Base-by-base conservation (phyloP, 2,797 vertebrate species). In the Botia almorhae region DNA sequence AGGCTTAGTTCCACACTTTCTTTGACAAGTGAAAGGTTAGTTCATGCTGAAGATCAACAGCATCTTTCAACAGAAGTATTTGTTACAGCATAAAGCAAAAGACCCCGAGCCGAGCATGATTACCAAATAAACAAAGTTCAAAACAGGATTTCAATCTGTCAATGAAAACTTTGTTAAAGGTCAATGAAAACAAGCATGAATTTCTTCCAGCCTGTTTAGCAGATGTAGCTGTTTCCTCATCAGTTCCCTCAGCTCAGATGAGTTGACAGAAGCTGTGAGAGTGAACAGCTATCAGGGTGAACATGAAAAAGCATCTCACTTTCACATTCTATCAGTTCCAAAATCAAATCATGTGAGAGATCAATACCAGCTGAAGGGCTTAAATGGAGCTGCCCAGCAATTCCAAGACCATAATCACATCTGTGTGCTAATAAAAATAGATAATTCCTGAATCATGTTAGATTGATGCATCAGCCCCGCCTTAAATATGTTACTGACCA, bases 1-100 rank as follows among this genome's bases (percentile, higher is more conserved):
- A 93, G 91, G 12, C 94, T 98, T 96, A 97, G 96, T 96, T 95
- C 95, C 29, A 29, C 29, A 29, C 29, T 43, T 43, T 43, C 4
- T 39, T 39, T 39, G 3, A 39, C 6, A 39, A 43, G 39, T 11
- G 7, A 8, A 93, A 91, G 23, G 94, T 98, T 96, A 97, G 96
- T 96, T 95, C 95, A 96, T 96, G 96, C 95, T 96, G 95, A 94
- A 87, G 90, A 94, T 92, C 91, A 93, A 91, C 93, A 88, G 84
- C 87, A 83, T 78, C 78, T 69, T 90, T 81, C 53, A n/a, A 74
- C 89, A 90, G 55, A 78, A 85, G 76, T 46, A 56, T 74, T 76
- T 81, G 83, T 85, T 83, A 84, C 55, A 89, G 87, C 81, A 83
- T 80, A 85, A 86, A 87, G 85, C 85, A 74, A 67, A 61, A 80